Conservation (phyloP, 2,113 vertebrate species). For the Pelmatolapia mariae region DNA sequence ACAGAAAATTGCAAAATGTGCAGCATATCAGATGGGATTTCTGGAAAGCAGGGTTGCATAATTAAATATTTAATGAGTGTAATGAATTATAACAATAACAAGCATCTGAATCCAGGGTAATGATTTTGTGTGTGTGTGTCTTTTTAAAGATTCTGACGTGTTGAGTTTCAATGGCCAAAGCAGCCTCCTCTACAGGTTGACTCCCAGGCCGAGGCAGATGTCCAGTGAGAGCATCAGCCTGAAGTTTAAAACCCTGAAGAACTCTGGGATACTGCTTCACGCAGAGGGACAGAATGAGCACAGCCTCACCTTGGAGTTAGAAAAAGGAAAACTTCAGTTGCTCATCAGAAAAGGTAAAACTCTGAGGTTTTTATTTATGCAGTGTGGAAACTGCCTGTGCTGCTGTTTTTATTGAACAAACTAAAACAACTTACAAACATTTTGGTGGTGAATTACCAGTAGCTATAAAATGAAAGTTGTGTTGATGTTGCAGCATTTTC, state of each 20-base stretch:
- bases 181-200: slow-evolving; percentile 31
- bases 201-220: neutral
- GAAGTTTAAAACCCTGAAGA: slow-evolving; percentile 44
- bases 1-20: neutral
- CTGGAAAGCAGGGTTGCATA: neutral
- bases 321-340: slow-evolving; percentile 41
- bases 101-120: neutral
- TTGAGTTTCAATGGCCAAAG: slow-evolving; percentile 35
- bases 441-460: accelerated
- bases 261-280: slow-evolving; percentile 35
- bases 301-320: slow-evolving; percentile 32
- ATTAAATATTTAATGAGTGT: neutral
- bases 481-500: neutral
- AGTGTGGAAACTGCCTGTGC: neutral
- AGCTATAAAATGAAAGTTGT: neutral
- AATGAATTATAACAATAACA: neutral
- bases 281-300: slow-evolving; percentile 2
- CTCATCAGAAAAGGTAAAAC: slow-evolving; percentile 33
- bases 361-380: neutral
- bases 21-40: neutral
- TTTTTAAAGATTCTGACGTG: slow-evolving; percentile 26
- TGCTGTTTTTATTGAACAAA: neutral
- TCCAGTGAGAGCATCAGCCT: slow-evolving; percentile 22
- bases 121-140: neutral
- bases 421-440: neutral